Evolutionary conservation across 37 sponge, comb jelly and placozoan species (phyloP).

Genomic region (Tethya wilhelma): DNA sequence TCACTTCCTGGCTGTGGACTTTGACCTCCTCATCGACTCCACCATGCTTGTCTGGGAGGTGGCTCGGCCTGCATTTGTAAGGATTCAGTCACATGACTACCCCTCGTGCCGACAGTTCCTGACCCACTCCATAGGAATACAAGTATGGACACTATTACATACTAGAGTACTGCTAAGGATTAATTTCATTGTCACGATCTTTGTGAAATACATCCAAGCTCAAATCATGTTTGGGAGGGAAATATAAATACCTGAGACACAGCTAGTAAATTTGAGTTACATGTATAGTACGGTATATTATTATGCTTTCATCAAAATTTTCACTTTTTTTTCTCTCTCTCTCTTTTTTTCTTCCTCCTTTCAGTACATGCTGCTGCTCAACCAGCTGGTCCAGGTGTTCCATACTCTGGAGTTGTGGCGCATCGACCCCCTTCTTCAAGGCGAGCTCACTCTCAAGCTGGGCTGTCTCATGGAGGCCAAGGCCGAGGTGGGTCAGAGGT

Average conservation of each 20-base stretch:
- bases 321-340: neutral
- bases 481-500: neutral
- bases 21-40: conserved; percentile 59
- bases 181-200: neutral
- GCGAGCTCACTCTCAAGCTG: conserved; percentile 60
- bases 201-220: neutral
- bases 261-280: too few species aligned
- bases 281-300: too few species aligned
- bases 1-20: neutral
- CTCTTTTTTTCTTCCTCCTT: neutral
- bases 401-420: conserved; percentile 44
- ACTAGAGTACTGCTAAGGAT: neutral
- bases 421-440: conserved; percentile 60
- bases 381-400: conserved; percentile 24
- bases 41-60: conserved; percentile 52
- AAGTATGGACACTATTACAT: too few species aligned
- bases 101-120: conserved; percentile 13
- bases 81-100: conserved; percentile 23
- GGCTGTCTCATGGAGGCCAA: conserved; percentile 47
- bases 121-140: neutral
- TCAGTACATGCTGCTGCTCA: conserved; percentile 24
- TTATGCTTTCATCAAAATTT: neutral
- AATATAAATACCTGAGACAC: neutral
- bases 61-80: conserved; percentile 3
- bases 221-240: neutral